These are phyloP conservation scores for Neopipo cinnamomea DNA, from an alignment of 2,113 vertebrate genomes.

Conservation along the genomic window DNA sequence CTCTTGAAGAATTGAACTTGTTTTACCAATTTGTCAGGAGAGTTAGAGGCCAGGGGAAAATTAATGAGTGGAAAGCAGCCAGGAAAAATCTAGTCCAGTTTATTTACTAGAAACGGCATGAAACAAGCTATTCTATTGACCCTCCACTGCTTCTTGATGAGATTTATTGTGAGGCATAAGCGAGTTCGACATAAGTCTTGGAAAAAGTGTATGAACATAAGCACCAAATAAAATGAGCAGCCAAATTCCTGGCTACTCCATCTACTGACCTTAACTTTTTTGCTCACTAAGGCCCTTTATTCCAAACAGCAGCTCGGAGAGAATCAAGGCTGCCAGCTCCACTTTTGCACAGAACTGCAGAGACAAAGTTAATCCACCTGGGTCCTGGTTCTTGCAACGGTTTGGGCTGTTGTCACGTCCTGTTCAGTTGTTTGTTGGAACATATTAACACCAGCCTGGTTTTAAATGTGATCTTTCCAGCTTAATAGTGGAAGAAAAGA, in stretches of 20 bases:
- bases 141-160: constrained; percentile 34
- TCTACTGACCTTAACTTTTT: constrained; percentile 4
- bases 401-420: not conserved
- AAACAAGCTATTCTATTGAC: constrained; percentile 53
- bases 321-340: constrained; percentile 5
- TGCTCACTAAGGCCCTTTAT: constrained; percentile 52
- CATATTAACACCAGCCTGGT: not conserved
- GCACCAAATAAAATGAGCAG: constrained; percentile 57
- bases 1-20: not conserved
- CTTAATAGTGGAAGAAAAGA: too few species aligned
- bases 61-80: constrained; percentile 55
- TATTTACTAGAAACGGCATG: constrained; percentile 56
- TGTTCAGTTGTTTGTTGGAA: not conserved
- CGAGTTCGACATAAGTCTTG: not conserved
- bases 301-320: not conserved
- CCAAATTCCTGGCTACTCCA: constrained; percentile 30
- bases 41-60: constrained; percentile 3
- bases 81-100: constrained; percentile 52
- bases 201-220: constrained; percentile 9
- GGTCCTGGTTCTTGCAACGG: not conserved
- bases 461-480: not conserved
- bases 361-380: constrained; percentile 29
- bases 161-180: constrained; percentile 57
- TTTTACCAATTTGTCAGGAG: not conserved
- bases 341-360: not conserved